Evolutionary conservation across 1,140 invertebrate species (phyloP).

Genomic region (Euura lappo): DNA sequence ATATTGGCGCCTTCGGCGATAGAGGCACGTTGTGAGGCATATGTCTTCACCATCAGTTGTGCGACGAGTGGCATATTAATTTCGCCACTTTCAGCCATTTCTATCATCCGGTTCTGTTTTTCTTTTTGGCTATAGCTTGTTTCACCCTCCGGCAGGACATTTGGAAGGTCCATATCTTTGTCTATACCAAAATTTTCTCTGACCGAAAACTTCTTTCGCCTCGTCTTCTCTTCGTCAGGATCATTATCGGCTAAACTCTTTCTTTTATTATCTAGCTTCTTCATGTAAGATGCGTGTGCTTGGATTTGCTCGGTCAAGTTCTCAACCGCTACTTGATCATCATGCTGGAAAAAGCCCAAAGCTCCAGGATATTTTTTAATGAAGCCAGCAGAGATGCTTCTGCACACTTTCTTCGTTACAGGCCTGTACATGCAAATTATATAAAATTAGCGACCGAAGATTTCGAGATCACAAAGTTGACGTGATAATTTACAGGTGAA

Average conservation of each 20-base stretch:
- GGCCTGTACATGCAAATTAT: neutral
- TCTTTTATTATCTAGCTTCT: neutral
- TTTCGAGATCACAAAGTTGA: neutral
- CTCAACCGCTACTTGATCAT: neutral
- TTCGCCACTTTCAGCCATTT: neutral
- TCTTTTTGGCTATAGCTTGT: neutral
- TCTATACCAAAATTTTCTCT: neutral
- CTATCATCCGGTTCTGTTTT: neutral
- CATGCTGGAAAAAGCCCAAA: neutral
- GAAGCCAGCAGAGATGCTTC: neutral
- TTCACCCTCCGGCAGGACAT: neutral
- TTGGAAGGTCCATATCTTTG: neutral
- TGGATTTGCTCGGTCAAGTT: neutral
- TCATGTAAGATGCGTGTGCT: neutral
- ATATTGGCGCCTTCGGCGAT: neutral
- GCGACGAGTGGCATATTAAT: neutral
- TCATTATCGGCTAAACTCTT: neutral
- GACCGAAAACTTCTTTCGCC: neutral
- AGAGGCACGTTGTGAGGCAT: neutral
- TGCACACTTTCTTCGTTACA: neutral
- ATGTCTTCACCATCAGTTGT: neutral
- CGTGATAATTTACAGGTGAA: too few relatives aligned
- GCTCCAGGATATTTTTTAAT: neutral
- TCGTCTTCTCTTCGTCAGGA: neutral
- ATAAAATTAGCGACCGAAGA: neutral